Conservation (phyloP, 2,113 vertebrate species). For the Illadopsis cleaveri region DNA sequence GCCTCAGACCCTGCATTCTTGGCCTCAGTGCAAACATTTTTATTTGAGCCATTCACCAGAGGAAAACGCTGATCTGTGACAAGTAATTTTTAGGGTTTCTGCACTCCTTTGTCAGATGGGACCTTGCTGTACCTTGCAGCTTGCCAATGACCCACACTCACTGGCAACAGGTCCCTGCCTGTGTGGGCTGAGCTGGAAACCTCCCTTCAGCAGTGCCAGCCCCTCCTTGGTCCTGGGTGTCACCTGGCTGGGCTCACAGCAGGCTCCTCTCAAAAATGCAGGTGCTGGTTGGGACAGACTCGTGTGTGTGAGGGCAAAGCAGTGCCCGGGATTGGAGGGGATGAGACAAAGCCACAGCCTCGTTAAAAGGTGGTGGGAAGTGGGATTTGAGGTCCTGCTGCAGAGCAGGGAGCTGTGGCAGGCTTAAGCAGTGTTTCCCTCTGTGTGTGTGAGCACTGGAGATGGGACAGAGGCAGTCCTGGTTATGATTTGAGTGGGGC, state of each 20-base stretch:
- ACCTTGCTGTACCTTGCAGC: background rate
- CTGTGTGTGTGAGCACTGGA: background rate
- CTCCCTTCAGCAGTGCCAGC: background rate
- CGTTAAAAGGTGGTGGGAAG: no score
- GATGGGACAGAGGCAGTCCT: background rate
- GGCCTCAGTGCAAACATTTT: background rate
- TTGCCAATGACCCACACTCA: background rate
- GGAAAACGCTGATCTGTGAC: background rate
- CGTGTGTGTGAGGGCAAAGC: background rate
- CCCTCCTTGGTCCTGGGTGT: background rate
- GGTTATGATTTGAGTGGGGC: background rate
- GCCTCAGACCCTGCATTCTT: background rate
- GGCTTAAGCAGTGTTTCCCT: background rate
- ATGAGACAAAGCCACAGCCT: background rate
- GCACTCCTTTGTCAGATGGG: background rate
- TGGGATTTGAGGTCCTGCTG: background rate
- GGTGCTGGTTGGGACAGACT: background rate
- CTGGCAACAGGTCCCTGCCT: background rate
- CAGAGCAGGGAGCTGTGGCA: background rate
- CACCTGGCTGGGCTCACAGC: background rate
- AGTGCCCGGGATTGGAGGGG: accelerated
- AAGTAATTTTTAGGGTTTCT: background rate
- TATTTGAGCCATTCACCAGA: background rate
- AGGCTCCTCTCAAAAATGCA: background rate
- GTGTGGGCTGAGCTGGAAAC: background rate